A percentile compares a stretch with the other conserved stretches of the same genome.
These are phyloP conservation scores for Pachyramphus minor DNA, from an alignment of 2,113 vertebrate species.

Conservation along the genomic window DNA sequence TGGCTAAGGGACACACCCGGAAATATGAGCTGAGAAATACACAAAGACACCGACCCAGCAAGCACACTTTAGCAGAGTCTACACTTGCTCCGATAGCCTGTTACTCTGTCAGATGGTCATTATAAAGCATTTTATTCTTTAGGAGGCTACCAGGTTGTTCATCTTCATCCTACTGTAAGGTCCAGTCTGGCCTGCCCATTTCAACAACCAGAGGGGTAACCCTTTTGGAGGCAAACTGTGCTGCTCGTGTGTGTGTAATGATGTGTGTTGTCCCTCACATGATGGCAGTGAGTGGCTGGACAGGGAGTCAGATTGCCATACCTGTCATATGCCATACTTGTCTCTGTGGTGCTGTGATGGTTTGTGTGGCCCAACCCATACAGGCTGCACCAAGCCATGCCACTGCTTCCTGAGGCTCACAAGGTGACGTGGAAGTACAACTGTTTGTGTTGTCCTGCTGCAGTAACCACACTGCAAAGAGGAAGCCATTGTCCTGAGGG, in stretches of 20 bases:
- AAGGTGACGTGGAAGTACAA: neutral
- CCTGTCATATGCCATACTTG: too few relatives aligned
- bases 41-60: neutral
- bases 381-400: neutral
- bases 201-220: neutral
- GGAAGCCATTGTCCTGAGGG: neutral
- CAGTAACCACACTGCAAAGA: neutral
- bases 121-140: neutral
- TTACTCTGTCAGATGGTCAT: neutral
- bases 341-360: neutral
- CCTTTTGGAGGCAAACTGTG: neutral
- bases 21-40: neutral
- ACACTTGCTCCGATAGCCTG: neutral
- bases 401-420: neutral
- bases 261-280: neutral
- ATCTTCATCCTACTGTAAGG: neutral
- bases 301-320: neutral
- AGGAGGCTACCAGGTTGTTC: neutral
- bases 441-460: neutral
- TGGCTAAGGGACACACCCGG: neutral
- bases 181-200: neutral
- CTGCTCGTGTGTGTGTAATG: neutral
- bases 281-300: neutral
- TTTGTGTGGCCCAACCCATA: fast-evolving
- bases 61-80: neutral